phyloP scores from a whole-genome alignment of 2,797 vertebrate genomes.

The Moxostoma hubbsi region DNA sequence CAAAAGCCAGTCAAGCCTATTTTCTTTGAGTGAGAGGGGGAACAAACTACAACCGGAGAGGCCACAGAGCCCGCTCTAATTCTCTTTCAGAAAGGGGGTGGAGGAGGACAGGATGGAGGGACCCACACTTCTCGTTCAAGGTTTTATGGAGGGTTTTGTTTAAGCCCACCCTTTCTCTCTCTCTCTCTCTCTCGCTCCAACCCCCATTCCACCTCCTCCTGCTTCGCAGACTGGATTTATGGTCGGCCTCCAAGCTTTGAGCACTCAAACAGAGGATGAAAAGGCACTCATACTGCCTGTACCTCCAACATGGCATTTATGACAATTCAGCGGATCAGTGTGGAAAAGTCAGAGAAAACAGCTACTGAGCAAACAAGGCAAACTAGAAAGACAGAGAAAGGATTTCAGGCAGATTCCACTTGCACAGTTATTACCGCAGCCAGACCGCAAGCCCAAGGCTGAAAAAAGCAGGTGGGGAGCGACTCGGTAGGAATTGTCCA shows the following conservation, averaged over 20 bases:
- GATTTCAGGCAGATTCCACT: conserved; percentile 50
- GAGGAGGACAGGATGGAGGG: conserved; percentile 53
- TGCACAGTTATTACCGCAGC: conserved; percentile 36
- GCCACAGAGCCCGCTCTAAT: conserved; percentile 53
- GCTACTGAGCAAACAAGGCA: conserved; percentile 68
- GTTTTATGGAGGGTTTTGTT: conserved; percentile 58
- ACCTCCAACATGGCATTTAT: conserved; percentile 76
- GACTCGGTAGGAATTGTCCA: conserved; percentile 7
- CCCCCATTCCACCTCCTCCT: neutral
- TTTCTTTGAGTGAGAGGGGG: conserved; percentile 61
- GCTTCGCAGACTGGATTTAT: conserved; percentile 71
- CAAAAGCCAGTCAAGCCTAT: conserved; percentile 58
- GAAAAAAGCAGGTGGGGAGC: conserved; percentile 15
- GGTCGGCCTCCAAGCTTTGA: conserved; percentile 74
- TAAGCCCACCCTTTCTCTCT: conserved; percentile 39
- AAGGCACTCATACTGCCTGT: conserved; percentile 75
- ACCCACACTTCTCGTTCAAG: conserved; percentile 49
- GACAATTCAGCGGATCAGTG: conserved; percentile 78
- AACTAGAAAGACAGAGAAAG: conserved; percentile 36
- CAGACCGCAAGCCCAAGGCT: conserved; percentile 33
- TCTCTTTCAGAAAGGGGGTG: conserved; percentile 55
- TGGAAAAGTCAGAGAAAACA: conserved; percentile 63
- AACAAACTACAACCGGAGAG: conserved; percentile 37
- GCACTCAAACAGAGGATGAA: conserved; percentile 77
- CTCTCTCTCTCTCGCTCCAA: conserved; percentile 9